Conservation (phyloP, 1,140 invertebrate genomes). For the Drosophila tsacasi region DNA sequence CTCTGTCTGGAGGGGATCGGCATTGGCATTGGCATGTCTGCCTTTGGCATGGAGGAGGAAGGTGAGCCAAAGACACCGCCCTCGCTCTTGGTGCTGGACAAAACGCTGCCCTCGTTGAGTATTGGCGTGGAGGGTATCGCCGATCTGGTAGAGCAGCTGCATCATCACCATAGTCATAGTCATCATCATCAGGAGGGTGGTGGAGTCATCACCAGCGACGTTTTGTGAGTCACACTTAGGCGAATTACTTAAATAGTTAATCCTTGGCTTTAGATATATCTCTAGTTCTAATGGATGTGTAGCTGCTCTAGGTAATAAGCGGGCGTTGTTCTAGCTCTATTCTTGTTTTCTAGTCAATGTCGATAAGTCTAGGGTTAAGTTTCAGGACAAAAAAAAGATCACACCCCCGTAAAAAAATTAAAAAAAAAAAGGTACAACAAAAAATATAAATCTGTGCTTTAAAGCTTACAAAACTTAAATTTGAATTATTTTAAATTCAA, state of each 20-base stretch:
- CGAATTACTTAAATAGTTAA: constrained; percentile 55
- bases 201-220: constrained; percentile 26
- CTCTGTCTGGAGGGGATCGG: constrained; percentile 64
- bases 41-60: constrained; percentile 52
- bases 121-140: constrained; percentile 71
- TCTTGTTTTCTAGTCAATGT: constrained; percentile 43
- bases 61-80: constrained; percentile 62
- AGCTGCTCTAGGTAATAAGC: neutral
- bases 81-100: constrained; percentile 74
- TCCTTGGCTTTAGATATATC: constrained; percentile 1
- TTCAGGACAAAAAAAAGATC: neutral
- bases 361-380: constrained; percentile 11
- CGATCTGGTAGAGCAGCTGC: constrained; percentile 70
- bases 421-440: neutral
- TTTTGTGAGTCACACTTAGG: constrained; percentile 41
- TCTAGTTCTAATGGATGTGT: constrained; percentile 6
- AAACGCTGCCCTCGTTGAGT: constrained; percentile 69
- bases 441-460: neutral
- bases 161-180: constrained; percentile 40
- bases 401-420: no score
- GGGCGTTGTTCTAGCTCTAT: constrained; percentile 34
- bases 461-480: neutral
- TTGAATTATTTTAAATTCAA: neutral
- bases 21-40: constrained; percentile 54
- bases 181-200: constrained; percentile 34